Evolutionary conservation across 2,113 vertebrate genomes (phyloP), one percentile per base, ranked within the genome.

Genomic region (Labeo catla): DNA sequence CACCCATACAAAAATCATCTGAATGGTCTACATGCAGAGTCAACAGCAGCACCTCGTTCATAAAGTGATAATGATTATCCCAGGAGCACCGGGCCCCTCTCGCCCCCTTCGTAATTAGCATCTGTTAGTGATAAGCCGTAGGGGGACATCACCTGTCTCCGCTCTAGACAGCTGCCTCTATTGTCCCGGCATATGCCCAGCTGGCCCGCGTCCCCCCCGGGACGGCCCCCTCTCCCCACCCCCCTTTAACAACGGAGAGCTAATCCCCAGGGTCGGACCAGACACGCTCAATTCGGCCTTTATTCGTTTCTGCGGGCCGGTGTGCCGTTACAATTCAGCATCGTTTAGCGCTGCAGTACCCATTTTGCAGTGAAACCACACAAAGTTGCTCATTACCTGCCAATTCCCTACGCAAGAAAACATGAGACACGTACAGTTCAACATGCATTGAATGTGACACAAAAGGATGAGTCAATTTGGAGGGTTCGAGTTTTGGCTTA

Each of bases 361-460:
- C 94, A 95, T 93, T 94, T 45, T 74, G 23, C 90, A 93, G 93
- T 90, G 95, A 96, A 95, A 96, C 95, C 95, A 96, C 95, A 96
- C 95, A 95, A 96, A 96, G 95, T 96, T 96, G 95, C 95, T 70
- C 93, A 95, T 94, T 91, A 94, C 70, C 50, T 59, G 74, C 76
- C 79, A 65, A 76, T 80, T 93, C 92, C 92, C 94, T 95, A 94
- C 93, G 92, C 93, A 91, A 76, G 80, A 86, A 81, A 34, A 86
- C n/a, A 83, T 8, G 94, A 91, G 88, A 92, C 77, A 91, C 93
- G 92, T 57, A 95, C 85, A 86, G 36, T 61, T 86, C 28, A 63
- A 86, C 82, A 89, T 95, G 92, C 92, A 86, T 2, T 63, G 52
- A 81, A 49, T 54, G 15, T 21, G 63, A 52, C 1, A 54, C 2